Evolutionary conservation across 2,113 vertebrate genomes (phyloP).

Genomic region (Pomatorhinus ruficollis): DNA sequence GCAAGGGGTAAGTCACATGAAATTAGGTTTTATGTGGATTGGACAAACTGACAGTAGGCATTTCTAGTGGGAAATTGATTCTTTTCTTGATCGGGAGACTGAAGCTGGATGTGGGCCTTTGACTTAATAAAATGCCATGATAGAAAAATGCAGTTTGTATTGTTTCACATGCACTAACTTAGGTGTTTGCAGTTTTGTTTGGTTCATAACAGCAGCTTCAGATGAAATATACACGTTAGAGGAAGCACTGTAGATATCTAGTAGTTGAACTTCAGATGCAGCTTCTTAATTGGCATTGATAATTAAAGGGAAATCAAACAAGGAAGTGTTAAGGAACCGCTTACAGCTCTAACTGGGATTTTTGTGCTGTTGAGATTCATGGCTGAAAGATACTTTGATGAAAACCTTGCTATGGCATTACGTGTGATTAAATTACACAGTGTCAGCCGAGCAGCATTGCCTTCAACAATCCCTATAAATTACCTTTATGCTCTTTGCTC

Average conservation of each 20-base stretch:
- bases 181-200: background rate
- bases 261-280: background rate
- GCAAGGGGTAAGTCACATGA: background rate
- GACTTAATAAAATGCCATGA: background rate
- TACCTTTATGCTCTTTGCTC: background rate
- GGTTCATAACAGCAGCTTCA: background rate
- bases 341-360: background rate
- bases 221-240: background rate
- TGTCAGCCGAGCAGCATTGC: background rate
- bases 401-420: background rate
- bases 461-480: background rate
- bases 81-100: background rate
- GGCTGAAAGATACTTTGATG: background rate
- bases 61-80: background rate
- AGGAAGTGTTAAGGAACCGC: background rate
- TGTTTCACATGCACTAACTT: background rate
- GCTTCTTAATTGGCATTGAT: background rate
- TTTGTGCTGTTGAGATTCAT: background rate
- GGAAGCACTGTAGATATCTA: background rate
- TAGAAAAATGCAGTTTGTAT: background rate
- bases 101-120: background rate
- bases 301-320: background rate
- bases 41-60: background rate
- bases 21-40: constrained; percentile 35
- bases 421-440: background rate